Evolutionary conservation across 1,140 invertebrate genomes (phyloP).

Genomic region (Hydropsyche tenuis): DNA sequence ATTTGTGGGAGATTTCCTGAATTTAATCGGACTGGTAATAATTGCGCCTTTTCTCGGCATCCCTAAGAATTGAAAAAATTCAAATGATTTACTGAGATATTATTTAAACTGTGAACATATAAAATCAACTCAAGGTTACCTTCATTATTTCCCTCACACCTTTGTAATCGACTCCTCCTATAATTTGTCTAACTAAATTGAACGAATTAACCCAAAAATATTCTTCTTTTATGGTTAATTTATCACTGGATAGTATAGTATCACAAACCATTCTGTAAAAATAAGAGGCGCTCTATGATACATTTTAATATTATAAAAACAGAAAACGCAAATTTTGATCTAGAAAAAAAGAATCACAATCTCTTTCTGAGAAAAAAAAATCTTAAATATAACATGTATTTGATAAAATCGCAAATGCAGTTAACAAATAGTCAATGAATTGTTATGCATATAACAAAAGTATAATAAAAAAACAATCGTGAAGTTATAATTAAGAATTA

Average conservation of each 20-base stretch:
- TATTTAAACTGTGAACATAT: not conserved
- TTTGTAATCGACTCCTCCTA: constrained; percentile 94
- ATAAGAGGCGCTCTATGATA: not conserved
- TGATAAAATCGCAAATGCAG: too few relatives aligned
- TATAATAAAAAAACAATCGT: too few relatives aligned
- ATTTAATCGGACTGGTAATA: constrained; percentile 77
- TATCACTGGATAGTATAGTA: constrained; percentile 79
- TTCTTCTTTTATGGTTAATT: constrained; percentile 76
- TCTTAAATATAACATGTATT: too few relatives aligned
- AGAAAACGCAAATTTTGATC: too few relatives aligned
- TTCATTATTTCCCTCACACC: constrained; percentile 92
- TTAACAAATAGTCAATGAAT: not conserved
- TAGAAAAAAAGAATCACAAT: too few relatives aligned
- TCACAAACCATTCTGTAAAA: constrained; percentile 81
- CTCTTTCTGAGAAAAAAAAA: too few relatives aligned
- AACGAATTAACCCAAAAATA: constrained; percentile 91
- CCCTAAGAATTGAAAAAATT: constrained; percentile 61
- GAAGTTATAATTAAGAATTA: too few relatives aligned
- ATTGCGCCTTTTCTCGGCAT: constrained; percentile 86
- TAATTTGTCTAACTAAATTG: constrained; percentile 81
- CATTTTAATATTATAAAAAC: not conserved
- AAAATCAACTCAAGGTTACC: constrained; percentile 56
- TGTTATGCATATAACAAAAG: constrained; percentile 9
- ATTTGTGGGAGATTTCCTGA: constrained; percentile 81
- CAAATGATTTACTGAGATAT: constrained; percentile 23